Evolutionary conservation across 53 echinoderm and acorn worm species (phyloP), one percentile per base, ranked within the genome.

Genomic region (Luidia sarsii): DNA sequence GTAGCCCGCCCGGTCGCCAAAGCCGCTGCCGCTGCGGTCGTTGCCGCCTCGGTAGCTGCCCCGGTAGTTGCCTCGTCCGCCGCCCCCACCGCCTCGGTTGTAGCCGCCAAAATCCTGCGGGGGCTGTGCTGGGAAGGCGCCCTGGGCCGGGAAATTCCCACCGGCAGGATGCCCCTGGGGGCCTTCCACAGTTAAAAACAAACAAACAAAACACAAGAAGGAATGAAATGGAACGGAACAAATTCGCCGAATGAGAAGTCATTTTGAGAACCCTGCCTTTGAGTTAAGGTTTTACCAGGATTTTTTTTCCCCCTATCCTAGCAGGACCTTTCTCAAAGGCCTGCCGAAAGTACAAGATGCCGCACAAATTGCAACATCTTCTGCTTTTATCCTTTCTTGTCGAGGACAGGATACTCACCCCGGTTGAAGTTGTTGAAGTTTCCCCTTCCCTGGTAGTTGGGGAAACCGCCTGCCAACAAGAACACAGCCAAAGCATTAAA

Each of bases 1-100:
- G 82, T 81, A 83, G 6, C 91, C 89, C 21, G 85, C 82, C n/a
- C 92, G 83, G 68, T 90, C 71, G 34, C 57, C 62, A 71, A 63
- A 88, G 4, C 88, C 85, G 25, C 90, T 85, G 14, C 91, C 69
- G n/a, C 72, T 45, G 53, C 74, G 60, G 13, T 35, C 80, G 39
- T 64, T 60, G 8, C 65, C 84, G 28, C 70, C 80, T 56, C 81
- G 83, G 69, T 67, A 71, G 61, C 82, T 68, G 30, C 86, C 68
- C 29, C 65, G 48, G 57, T 51, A 83, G 62, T 83, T 75, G 38
- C 89, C 89, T 0, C 87, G 73, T 67, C 67, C 60, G 57, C 90
- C 86, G 51, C 82, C 68, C 7, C 67, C 64, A 38, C 84, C 80
- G 39, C 80, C 56, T 4, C 41, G 36, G 48, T 64, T 75, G 38